These are phyloP conservation scores for Elegia similella DNA, from an alignment of 2,888 invertebrate species.

Conservation along the genomic window DNA sequence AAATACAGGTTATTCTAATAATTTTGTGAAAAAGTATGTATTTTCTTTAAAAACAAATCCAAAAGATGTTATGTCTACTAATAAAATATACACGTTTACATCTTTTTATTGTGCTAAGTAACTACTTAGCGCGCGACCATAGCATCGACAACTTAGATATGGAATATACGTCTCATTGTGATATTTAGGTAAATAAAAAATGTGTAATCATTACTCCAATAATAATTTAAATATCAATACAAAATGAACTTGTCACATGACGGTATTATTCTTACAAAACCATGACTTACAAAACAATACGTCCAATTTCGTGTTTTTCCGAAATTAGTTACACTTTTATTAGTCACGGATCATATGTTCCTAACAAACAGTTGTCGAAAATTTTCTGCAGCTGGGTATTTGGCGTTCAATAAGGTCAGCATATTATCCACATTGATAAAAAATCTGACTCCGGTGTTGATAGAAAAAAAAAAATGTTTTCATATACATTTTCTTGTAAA, in stretches of 20 bases:
- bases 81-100: too few species aligned
- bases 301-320: conserved; percentile 6
- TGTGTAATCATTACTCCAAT: too few species aligned
- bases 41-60: too few species aligned
- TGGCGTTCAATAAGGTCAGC: not conserved
- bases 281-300: conserved; percentile 12
- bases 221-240: conserved; percentile 20
- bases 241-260: conserved; percentile 16
- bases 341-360: conserved; percentile 15
- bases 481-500: too few species aligned
- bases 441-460: too few species aligned
- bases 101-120: too few species aligned
- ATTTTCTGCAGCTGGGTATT: not conserved
- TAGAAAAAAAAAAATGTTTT: too few species aligned
- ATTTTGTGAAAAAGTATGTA: too few species aligned
- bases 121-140: not conserved
- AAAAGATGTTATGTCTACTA: too few species aligned
- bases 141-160: not conserved
- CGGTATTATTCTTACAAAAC: conserved; percentile 19
- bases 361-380: not conserved
- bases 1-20: too few species aligned
- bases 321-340: conserved; percentile 15
- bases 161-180: not conserved
- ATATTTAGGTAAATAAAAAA: not conserved
- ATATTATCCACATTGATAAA: not conserved